Percentiles rank a stretch among this genome's conserved stretches.
These are phyloP conservation scores for Spisula solida DNA, from an alignment of 2,888 invertebrate species.

Conservation along the genomic window DNA sequence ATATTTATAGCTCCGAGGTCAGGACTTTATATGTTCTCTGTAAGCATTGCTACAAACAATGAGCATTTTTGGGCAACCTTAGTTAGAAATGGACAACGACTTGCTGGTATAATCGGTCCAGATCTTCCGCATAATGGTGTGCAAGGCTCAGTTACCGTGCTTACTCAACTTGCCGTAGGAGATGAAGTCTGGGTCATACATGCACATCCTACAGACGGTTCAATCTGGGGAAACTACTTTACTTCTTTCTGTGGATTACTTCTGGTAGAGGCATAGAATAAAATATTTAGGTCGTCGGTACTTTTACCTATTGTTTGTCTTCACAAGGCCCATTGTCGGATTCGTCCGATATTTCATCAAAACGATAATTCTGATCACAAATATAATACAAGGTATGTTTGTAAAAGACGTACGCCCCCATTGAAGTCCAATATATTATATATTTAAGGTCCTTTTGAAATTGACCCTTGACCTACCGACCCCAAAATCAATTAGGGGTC, in stretches of 20 bases:
- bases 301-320: too few relatives aligned
- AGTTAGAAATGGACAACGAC: background rate
- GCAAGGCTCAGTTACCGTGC: slow-evolving; percentile 31
- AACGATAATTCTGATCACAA: too few relatives aligned
- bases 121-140: background rate
- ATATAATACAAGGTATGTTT: too few relatives aligned
- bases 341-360: too few relatives aligned
- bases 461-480: too few relatives aligned
- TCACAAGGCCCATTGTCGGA: too few relatives aligned
- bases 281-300: background rate
- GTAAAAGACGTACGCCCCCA: too few relatives aligned
- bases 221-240: slow-evolving; percentile 3
- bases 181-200: slow-evolving; percentile 39
- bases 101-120: background rate
- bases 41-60: background rate
- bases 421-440: too few relatives aligned
- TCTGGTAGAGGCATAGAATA: slow-evolving; percentile 7
- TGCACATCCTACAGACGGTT: slow-evolving; percentile 15
- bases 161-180: slow-evolving; percentile 1
- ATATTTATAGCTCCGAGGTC: slow-evolving; percentile 32
- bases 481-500: too few relatives aligned
- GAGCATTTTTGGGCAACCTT: background rate
- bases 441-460: too few relatives aligned
- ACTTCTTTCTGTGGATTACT: slow-evolving; percentile 26
- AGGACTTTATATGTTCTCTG: slow-evolving; percentile 34